Conservation (phyloP, 2,888 invertebrate species). For the Drosophila nr. perissopoda region DNA sequence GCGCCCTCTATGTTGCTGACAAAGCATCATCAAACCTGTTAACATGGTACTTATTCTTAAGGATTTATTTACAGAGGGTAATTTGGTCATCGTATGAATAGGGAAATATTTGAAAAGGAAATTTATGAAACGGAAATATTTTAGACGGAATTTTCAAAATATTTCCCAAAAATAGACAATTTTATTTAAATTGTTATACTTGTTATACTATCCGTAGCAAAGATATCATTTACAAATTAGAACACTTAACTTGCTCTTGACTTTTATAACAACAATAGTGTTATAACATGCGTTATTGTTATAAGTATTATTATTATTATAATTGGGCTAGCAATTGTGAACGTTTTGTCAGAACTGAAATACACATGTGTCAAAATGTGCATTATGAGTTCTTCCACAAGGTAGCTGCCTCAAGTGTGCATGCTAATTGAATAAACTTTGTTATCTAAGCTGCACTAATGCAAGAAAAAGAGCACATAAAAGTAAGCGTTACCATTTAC, state of each 20-base stretch:
- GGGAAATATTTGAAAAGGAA: not conserved
- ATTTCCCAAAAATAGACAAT: not conserved
- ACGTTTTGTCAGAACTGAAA: not conserved
- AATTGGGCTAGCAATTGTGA: not conserved
- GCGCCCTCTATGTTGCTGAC: slow-evolving; percentile 25
- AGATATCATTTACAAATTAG: not conserved
- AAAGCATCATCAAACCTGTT: not conserved
- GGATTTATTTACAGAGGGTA: not conserved
- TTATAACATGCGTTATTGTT: not conserved
- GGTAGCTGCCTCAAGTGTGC: not conserved
- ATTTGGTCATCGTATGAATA: not conserved
- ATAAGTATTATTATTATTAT: not conserved
- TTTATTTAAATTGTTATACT: not conserved
- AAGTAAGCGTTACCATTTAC: not conserved
- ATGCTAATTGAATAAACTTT: not conserved
- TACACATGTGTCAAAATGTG: not conserved
- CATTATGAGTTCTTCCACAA: not conserved
- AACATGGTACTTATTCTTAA: not conserved
- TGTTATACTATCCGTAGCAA: too few species aligned
- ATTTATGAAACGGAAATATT: not conserved
- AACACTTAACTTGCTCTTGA: not conserved
- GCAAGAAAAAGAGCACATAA: not conserved
- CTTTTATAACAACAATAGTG: not conserved
- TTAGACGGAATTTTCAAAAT: not conserved
- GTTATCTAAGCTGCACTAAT: not conserved